Conservation (phyloP, 2,113 vertebrate species). For the Lamprotornis superbus region DNA sequence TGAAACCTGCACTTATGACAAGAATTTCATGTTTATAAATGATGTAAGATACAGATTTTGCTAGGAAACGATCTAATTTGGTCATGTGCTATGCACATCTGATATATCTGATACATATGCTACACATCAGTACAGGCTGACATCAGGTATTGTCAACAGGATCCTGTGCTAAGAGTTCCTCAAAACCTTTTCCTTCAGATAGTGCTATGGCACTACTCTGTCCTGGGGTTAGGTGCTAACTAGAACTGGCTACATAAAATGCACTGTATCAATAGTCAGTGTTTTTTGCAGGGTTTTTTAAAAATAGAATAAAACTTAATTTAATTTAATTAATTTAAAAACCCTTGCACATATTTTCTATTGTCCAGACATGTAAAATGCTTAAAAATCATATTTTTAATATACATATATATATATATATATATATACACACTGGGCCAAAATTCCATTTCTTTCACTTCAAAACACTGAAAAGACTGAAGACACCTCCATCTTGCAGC, state of each 20-base stretch:
- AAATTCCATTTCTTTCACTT: neutral
- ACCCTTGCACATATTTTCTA: neutral
- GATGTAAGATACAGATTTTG: neutral
- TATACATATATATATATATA: no score
- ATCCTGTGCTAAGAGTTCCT: neutral
- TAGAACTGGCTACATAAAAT: neutral
- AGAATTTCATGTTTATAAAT: neutral
- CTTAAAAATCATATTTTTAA: neutral
- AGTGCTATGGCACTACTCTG: neutral
- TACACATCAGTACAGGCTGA: neutral
- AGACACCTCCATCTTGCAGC: neutral
- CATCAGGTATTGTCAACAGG: accelerated
- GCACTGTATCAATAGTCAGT: neutral
- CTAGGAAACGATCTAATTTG: neutral
- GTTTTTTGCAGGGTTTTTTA: accelerated
- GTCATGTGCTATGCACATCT: neutral
- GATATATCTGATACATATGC: neutral
- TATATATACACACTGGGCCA: neutral
- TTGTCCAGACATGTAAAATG: neutral
- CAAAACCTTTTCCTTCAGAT: neutral
- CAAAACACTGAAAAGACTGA: neutral
- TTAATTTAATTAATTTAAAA: neutral
- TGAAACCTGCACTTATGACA: neutral
- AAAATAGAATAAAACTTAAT: neutral
- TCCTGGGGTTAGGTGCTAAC: neutral